phyloP scores from a whole-genome alignment of 2,113 vertebrate species.

The Dasyurus viverrinus region DNA sequence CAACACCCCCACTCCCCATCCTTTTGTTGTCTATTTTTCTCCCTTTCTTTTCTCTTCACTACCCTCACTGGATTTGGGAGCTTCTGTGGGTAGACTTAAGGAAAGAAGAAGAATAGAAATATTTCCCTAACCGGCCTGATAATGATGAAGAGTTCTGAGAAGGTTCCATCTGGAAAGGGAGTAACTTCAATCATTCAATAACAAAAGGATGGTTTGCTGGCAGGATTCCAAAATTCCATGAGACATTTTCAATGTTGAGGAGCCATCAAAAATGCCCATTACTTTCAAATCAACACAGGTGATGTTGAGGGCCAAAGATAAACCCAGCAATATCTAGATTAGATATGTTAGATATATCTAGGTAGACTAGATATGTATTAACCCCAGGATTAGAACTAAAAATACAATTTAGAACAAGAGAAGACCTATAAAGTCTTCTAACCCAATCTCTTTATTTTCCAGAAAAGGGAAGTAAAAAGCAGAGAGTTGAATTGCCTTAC shows the following conservation, averaged over 20 bases:
- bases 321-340: no score
- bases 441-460: neutral
- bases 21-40: neutral
- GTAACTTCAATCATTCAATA: neutral
- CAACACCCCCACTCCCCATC: neutral
- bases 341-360: no score
- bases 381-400: neutral
- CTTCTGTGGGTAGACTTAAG: neutral
- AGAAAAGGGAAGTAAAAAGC: neutral
- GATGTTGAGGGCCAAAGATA: neutral
- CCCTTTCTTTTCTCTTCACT: neutral
- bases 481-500: no score
- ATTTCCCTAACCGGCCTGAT: neutral
- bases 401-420: neutral
- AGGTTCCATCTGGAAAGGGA: neutral
- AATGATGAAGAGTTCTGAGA: neutral
- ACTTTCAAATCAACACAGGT: neutral
- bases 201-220: neutral
- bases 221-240: neutral
- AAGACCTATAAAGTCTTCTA: neutral
- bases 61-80: neutral
- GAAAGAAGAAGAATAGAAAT: neutral
- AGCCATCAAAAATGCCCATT: neutral
- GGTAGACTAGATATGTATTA: neutral
- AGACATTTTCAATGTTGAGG: neutral